Evolutionary conservation across 2,888 invertebrate species (phyloP).

Genomic region (Nowickia ferox): DNA sequence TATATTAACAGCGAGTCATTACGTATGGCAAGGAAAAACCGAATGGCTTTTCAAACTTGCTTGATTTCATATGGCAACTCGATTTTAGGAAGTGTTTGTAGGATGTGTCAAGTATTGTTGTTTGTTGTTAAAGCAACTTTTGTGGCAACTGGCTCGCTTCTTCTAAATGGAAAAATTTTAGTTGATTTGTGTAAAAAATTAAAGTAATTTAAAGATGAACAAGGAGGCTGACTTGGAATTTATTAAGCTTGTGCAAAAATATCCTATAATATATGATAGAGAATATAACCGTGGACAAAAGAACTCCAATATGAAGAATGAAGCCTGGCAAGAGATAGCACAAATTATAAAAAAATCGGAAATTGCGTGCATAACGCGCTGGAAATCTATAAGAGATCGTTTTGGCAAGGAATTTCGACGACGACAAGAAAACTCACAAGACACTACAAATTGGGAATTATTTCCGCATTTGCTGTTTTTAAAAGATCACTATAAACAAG

Average conservation of each 20-base stretch:
- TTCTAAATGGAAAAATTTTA: constrained; percentile 41
- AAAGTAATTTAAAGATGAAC: constrained; percentile 49
- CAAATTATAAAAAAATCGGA: constrained; percentile 77
- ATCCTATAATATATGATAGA: constrained; percentile 79
- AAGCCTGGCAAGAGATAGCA: constrained; percentile 78
- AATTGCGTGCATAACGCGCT: constrained; percentile 79
- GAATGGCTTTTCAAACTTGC: background rate
- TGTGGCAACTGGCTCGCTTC: constrained; percentile 19
- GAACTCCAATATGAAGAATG: constrained; percentile 77
- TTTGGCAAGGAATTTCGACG: constrained; percentile 80
- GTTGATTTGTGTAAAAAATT: constrained; percentile 23
- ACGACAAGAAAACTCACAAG: constrained; percentile 77
- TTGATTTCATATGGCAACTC: background rate
- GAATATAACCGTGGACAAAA: constrained; percentile 76
- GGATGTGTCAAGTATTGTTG: constrained; percentile 5
- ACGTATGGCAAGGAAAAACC: background rate
- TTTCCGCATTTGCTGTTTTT: constrained; percentile 78
- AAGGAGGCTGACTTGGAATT: constrained; percentile 75
- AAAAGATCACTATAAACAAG: constrained; percentile 80
- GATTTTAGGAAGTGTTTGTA: constrained; percentile 18
- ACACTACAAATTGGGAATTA: constrained; percentile 79
- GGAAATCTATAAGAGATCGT: constrained; percentile 80
- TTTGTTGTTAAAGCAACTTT: constrained; percentile 55
- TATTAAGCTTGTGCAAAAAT: constrained; percentile 76
- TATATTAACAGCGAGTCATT: too few relatives aligned